These are phyloP conservation scores for Brevimyrus niger DNA, from an alignment of 2,113 vertebrate genomes.

Conservation along the genomic window DNA sequence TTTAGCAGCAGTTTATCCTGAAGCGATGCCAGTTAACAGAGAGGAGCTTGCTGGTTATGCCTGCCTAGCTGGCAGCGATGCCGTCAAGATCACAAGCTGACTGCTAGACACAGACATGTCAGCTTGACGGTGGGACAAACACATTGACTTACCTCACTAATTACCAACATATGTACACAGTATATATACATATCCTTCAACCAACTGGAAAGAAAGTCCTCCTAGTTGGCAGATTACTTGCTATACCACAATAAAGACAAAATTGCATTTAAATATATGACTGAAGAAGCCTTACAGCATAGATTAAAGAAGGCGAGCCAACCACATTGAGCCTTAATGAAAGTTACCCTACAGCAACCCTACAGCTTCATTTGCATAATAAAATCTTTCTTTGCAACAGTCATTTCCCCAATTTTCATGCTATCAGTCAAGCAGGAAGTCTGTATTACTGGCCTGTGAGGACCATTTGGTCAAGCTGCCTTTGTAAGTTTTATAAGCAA, in stretches of 20 bases:
- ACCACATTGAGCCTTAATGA: background rate
- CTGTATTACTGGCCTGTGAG: background rate
- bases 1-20: background rate
- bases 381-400: background rate
- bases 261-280: constrained; percentile 7
- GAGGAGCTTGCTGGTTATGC: background rate
- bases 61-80: background rate
- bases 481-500: background rate
- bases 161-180: background rate
- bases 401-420: background rate
- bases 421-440: background rate
- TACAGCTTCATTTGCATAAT: constrained; percentile 8
- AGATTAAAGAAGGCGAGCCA: background rate
- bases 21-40: background rate
- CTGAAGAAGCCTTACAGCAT: background rate
- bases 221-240: background rate
- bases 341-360: constrained; percentile 8
- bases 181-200: background rate
- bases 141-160: background rate
- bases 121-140: background rate
- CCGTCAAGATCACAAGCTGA: background rate
- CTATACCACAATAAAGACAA: background rate
- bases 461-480: background rate
- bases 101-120: background rate
- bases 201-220: background rate